Percentiles rank a stretch among this genome's conserved stretches.
Conservation (phyloP, 2,888 invertebrate genomes). For the Pachliopta kotzebuea region DNA sequence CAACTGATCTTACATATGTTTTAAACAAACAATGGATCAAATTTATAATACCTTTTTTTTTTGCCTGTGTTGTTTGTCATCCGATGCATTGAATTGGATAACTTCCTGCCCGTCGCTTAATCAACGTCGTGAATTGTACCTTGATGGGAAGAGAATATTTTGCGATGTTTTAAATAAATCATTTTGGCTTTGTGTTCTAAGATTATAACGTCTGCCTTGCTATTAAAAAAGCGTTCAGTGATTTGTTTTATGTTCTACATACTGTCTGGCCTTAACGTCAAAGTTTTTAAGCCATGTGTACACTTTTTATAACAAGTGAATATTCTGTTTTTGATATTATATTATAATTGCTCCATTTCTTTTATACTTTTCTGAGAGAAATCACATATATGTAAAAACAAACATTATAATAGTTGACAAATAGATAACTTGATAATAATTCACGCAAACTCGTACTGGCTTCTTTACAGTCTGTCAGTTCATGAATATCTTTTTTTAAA, state of each 20-base stretch:
- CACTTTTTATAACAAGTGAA: not conserved
- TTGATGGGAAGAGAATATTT: not conserved
- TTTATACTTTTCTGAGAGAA: no score
- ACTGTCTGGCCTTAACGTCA: not conserved
- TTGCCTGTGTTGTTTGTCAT: slow-evolving; percentile 4
- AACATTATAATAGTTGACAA: no score
- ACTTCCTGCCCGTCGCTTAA: not conserved
- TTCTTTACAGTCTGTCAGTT: no score
- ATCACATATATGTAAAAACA: no score
- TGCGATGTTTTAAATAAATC: not conserved
- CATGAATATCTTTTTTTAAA: no score
- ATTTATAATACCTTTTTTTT: not conserved
- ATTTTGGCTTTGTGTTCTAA: not conserved
- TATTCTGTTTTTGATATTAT: not conserved
- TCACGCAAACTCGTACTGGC: no score
- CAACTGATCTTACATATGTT: no score
- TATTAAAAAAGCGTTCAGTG: not conserved
- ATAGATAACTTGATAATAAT: no score
- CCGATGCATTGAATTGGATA: slow-evolving; percentile 3
- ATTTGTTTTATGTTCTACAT: not conserved
- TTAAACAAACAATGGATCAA: not conserved
- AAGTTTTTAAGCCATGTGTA: not conserved
- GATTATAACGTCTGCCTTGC: not conserved
- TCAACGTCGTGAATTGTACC: not conserved
- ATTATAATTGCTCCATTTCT: not conserved